phyloP scores from a whole-genome alignment of 2,888 invertebrate species.

The Agapetus fuscipes region DNA sequence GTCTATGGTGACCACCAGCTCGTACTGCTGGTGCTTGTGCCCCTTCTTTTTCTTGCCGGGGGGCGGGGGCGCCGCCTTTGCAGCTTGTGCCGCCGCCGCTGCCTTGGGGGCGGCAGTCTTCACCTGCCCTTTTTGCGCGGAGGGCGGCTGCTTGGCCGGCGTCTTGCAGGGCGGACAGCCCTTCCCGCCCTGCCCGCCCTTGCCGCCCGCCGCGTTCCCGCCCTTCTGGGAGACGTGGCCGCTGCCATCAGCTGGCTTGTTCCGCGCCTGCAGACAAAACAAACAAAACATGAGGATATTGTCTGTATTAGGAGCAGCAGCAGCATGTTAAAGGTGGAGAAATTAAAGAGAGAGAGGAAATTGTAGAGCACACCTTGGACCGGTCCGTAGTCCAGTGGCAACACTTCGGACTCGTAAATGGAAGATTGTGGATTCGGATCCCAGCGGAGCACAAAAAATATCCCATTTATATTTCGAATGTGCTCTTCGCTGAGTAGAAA shows the following conservation, averaged over 20 bases:
- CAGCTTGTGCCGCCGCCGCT: slow-evolving; percentile 45
- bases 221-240: slow-evolving; percentile 66
- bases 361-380: too few species aligned
- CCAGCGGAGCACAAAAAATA: too few species aligned
- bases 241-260: slow-evolving; percentile 71
- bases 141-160: slow-evolving; percentile 52
- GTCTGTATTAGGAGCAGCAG: too few species aligned
- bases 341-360: too few species aligned
- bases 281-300: slow-evolving; percentile 7
- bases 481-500: too few species aligned
- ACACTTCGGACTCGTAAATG: too few species aligned
- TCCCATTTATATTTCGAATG: too few species aligned
- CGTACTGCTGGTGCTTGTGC: slow-evolving; percentile 70
- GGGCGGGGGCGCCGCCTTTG: slow-evolving; percentile 46
- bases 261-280: slow-evolving; percentile 54
- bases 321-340: too few species aligned
- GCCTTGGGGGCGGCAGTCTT: slow-evolving; percentile 56
- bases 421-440: too few species aligned
- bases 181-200: slow-evolving; percentile 45
- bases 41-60: slow-evolving; percentile 68
- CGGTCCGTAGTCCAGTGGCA: too few species aligned
- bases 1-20: slow-evolving; percentile 73
- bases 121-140: slow-evolving; percentile 65
- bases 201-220: slow-evolving; percentile 41
- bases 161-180: slow-evolving; percentile 48